Evolutionary conservation across 2,113 vertebrate species (phyloP).

Genomic region (Glaucomys volans): DNA sequence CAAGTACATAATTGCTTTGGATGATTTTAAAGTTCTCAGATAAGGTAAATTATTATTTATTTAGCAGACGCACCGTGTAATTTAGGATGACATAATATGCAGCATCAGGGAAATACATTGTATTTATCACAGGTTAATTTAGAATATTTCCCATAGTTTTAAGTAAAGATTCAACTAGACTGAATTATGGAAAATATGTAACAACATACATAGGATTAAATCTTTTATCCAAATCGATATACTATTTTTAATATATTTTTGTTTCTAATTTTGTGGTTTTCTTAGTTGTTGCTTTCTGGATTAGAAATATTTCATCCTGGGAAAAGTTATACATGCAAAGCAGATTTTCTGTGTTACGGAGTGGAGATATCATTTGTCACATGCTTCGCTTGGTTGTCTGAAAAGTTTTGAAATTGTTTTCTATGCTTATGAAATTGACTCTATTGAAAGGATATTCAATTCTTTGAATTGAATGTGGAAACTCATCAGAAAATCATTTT

Average conservation of each 20-base stretch:
- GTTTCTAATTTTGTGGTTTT: not conserved
- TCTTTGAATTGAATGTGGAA: no score
- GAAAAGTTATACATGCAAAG: not conserved
- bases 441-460: not conserved
- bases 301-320: not conserved
- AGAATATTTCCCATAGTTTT: not conserved
- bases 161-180: constrained; percentile 18
- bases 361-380: not conserved
- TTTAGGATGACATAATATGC: not conserved
- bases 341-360: not conserved
- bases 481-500: not conserved
- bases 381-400: not conserved
- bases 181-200: not conserved
- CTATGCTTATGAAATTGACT: not conserved
- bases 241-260: not conserved
- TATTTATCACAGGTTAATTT: not conserved
- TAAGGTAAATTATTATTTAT: not conserved
- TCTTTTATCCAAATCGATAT: not conserved
- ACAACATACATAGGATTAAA: not conserved
- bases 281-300: not conserved
- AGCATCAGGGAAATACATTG: not conserved
- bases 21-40: not conserved
- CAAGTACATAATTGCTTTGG: not conserved
- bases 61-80: not conserved
- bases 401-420: not conserved